Conservation (phyloP, 92 coral and sea anemone genomes). For the Heliopora coerulea region DNA sequence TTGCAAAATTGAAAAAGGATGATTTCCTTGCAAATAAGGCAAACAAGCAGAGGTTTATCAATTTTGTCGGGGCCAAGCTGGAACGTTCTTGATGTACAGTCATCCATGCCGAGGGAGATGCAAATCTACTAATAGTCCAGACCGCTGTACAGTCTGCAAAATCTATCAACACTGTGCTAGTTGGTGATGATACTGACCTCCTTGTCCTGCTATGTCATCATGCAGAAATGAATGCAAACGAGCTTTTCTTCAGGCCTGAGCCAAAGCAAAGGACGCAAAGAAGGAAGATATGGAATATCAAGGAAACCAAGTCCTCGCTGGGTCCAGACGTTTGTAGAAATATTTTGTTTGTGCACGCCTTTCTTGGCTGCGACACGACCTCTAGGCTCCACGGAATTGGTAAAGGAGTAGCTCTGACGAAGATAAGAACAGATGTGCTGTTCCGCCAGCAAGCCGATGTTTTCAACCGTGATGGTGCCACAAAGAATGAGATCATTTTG, state of each 20-base stretch:
- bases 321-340: slow-evolving; percentile 42
- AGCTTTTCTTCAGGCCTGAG: slow-evolving; percentile 47
- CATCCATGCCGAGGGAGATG: slow-evolving; percentile 49
- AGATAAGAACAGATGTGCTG: too few species aligned
- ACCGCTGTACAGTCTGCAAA: slow-evolving; percentile 48
- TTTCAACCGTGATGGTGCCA: slow-evolving; percentile 48
- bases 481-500: slow-evolving; percentile 24
- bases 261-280: slow-evolving; percentile 45
- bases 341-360: slow-evolving; percentile 46
- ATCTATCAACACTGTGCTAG: slow-evolving; percentile 28
- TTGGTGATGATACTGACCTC: slow-evolving; percentile 61
- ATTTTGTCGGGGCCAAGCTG: slow-evolving; percentile 22
- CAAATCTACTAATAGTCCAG: slow-evolving; percentile 51
- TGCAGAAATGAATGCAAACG: slow-evolving; percentile 1
- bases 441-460: neutral
- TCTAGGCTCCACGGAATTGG: slow-evolving; percentile 63
- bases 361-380: slow-evolving; percentile 52
- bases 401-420: slow-evolving; percentile 49
- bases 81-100: slow-evolving; percentile 29
- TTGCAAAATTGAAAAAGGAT: slow-evolving; percentile 42
- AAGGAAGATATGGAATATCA: slow-evolving; percentile 49
- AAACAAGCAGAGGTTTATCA: slow-evolving; percentile 53
- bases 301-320: slow-evolving; percentile 11
- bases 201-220: slow-evolving; percentile 47
- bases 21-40: slow-evolving; percentile 32